Base-by-base conservation (phyloP, 2,113 vertebrate species). In the rat (Rattus norvegicus) region DNA sequence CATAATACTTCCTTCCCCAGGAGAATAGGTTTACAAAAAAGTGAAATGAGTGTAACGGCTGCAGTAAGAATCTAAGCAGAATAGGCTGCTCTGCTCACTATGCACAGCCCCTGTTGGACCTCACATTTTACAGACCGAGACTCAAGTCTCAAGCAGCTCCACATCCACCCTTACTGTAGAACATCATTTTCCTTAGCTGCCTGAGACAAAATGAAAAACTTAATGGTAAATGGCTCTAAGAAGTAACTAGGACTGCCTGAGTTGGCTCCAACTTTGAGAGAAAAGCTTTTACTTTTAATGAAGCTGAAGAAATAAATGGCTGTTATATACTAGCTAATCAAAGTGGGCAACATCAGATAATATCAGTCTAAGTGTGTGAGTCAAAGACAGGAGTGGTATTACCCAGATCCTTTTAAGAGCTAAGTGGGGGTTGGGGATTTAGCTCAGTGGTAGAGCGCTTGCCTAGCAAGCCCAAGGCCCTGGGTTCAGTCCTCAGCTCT, bases 21-120 rank as follows among this genome's bases (percentile, higher is more conserved):
- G 97, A 73, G 36, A 97, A 95, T 56, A 76, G 72, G 77, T 87
- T 77, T 90, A 91, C 67, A 95, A 97, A 97, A 97, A 97, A 70
- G 77, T 92, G 33, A 95, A 90, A 49, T 83, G 73, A 91, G n/a
- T 95, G 95, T 92, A 70, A 61, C 87, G 90, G 95, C 65, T 76
- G n/a, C 56, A 76, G 43, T 33, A 97, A 95, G 52, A 49, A 88
- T 14, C 72, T 89, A 22, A 80, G 47, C 61, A 92, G 56, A 89
- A 80, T 61, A 88, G 93, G 30, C 49, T 83, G 36, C 54, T 73
- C 79, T 89, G 80, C 77, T 89, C 92, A 72, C 0, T 95, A 33
- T 86, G 63, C 75, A 80, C 2, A 91, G 49, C 28, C 95, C 93
- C 76, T 94, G 56, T 70, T 89, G 36, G 70, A 91, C 17, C 49